Conservation (phyloP, 2,113 vertebrate species). For the Ailurus styani region DNA sequence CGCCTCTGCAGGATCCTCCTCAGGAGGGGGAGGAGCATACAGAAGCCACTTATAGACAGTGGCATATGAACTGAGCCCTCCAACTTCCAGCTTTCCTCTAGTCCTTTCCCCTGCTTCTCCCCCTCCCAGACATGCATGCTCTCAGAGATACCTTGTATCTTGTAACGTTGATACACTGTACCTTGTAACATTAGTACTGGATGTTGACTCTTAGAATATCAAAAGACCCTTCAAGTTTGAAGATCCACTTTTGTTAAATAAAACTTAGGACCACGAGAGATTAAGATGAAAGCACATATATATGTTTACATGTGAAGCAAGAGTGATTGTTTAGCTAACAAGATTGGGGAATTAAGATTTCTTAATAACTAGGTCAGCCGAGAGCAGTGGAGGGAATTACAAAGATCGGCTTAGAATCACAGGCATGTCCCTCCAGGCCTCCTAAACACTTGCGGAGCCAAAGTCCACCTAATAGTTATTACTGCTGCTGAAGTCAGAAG, state of each 20-base stretch:
- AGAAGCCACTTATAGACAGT: background rate
- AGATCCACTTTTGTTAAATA: conserved; percentile 64
- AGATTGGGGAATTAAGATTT: conserved; percentile 55
- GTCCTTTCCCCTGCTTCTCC: background rate
- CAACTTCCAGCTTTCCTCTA: accelerated
- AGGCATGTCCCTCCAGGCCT: background rate
- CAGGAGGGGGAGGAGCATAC: background rate
- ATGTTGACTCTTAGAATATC: conserved; percentile 78
- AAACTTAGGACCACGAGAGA: conserved; percentile 37
- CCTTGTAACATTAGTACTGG: conserved; percentile 72
- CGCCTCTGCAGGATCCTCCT: background rate
- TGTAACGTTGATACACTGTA: conserved; percentile 67
- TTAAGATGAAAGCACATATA: conserved; percentile 41
- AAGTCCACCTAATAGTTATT: conserved; percentile 35
- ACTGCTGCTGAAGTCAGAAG: background rate
- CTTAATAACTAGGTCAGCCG: conserved; percentile 70
- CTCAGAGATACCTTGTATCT: conserved; percentile 51
- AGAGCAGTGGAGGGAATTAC: conserved; percentile 50
- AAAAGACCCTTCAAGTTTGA: conserved; percentile 65
- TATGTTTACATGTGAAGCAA: conserved; percentile 49
- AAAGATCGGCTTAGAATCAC: conserved; percentile 22
- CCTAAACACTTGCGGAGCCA: background rate
- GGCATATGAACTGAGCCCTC: background rate
- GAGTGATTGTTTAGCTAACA: conserved; percentile 64
- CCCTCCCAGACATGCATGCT: background rate